Percentiles rank a stretch among this genome's conserved stretches.
Conservation (phyloP, 2,888 invertebrate genomes). For the Ormyrus thymus region DNA sequence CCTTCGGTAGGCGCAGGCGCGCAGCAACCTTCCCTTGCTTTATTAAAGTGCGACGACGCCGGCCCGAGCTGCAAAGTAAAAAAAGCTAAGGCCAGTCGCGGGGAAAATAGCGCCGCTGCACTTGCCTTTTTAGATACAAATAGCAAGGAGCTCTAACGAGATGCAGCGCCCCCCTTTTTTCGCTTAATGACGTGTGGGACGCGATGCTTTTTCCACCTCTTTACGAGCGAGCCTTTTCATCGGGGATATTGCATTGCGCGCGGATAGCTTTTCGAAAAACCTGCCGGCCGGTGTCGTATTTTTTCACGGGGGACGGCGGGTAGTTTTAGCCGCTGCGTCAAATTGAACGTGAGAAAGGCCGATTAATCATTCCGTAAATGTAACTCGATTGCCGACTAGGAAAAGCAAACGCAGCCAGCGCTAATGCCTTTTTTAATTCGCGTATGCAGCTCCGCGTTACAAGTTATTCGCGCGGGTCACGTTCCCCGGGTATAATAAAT, state of each 20-base stretch:
- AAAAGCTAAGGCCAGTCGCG: conserved; percentile 40
- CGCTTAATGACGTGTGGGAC: conserved; percentile 12
- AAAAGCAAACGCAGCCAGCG: too few relatives aligned
- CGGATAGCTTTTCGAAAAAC: too few relatives aligned
- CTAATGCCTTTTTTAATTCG: too few relatives aligned
- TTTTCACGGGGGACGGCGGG: neutral
- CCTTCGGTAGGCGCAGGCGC: neutral
- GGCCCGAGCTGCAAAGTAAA: conserved; percentile 5
- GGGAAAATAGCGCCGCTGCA: conserved; percentile 37
- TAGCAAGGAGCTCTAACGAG: conserved; percentile 9
- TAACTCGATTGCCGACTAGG: neutral
- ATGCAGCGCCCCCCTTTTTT: conserved; percentile 9
- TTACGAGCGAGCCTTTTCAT: neutral
- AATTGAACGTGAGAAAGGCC: neutral
- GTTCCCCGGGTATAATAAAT: too few relatives aligned
- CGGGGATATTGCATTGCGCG: too few relatives aligned
- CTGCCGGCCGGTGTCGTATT: too few relatives aligned
- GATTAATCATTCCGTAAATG: conserved; percentile 21
- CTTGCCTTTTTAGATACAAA: conserved; percentile 24
- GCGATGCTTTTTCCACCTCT: neutral
- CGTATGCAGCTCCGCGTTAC: neutral
- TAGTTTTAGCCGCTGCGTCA: conserved; percentile 1
- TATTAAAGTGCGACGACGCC: conserved; percentile 42
- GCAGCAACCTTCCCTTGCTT: conserved; percentile 51
- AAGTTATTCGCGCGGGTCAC: too few relatives aligned